A percentile compares a stretch with the other conserved stretches of the same genome.
Conservation (phyloP, 92 coral and sea anemone species). For the Phymanthus crucifer region DNA sequence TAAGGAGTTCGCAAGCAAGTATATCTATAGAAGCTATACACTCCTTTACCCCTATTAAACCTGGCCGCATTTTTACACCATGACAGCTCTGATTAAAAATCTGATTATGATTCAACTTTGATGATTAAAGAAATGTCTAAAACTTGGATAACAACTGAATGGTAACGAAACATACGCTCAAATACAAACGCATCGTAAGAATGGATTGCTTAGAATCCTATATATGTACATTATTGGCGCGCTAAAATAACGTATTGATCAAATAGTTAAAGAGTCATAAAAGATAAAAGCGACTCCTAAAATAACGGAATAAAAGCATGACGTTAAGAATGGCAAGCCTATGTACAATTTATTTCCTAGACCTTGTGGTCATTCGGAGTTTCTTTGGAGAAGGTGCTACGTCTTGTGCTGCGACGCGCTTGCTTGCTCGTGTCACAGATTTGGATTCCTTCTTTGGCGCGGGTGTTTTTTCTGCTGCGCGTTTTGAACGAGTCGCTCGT, state of each 20-base stretch:
- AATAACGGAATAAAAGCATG: neutral
- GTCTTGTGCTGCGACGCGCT: slow-evolving; percentile 6
- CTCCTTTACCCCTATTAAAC: neutral
- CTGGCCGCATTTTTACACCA: neutral
- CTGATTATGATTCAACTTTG: neutral
- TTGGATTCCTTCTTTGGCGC: neutral
- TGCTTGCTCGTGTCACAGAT: slow-evolving; percentile 21
- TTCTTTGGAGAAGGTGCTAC: slow-evolving; percentile 29
- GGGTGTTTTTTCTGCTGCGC: neutral
- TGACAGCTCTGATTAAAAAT: neutral
- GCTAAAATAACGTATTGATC: neutral
- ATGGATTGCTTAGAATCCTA: neutral
- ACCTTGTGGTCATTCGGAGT: slow-evolving; percentile 24
- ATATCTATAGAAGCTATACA: neutral
- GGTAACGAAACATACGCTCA: neutral
- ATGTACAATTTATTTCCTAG: slow-evolving; percentile 19
- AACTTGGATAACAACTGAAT: neutral
- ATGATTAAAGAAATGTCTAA: neutral
- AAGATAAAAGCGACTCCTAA: neutral
- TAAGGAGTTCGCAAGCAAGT: neutral
- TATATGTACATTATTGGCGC: neutral
- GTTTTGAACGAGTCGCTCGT: slow-evolving; percentile 11
- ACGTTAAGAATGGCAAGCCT: neutral
- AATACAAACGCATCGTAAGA: neutral
- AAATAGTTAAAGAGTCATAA: neutral